Evolutionary conservation across 2,113 vertebrate genomes (phyloP).

Genomic region (Halichoeres trimaculatus): DNA sequence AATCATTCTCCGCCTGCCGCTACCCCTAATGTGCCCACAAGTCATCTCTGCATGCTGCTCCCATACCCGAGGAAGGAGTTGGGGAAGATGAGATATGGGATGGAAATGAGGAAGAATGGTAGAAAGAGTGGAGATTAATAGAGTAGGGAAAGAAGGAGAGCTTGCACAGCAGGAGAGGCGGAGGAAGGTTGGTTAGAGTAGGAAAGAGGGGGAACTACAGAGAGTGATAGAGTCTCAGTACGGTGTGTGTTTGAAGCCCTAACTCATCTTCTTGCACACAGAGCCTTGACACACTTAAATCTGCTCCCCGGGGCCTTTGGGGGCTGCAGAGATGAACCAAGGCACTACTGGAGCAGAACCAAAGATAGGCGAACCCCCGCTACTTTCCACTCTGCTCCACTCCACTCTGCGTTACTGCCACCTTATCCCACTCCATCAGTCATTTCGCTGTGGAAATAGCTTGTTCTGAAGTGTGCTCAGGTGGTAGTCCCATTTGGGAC

Average conservation of each 20-base stretch:
- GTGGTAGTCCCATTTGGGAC: slow-evolving; percentile 44
- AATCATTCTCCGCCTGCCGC: slow-evolving; percentile 30
- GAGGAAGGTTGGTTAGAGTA: slow-evolving; percentile 16
- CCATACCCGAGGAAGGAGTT: neutral
- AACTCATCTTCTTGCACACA: slow-evolving; percentile 64
- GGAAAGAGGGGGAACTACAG: slow-evolving; percentile 13
- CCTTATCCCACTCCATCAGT: slow-evolving; percentile 67
- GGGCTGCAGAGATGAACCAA: slow-evolving; percentile 57
- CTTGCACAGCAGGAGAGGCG: slow-evolving; percentile 36
- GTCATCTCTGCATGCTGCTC: slow-evolving; percentile 46
- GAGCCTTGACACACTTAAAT: slow-evolving; percentile 72
- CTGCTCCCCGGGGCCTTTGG: slow-evolving; percentile 42
- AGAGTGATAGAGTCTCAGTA: slow-evolving; percentile 25
- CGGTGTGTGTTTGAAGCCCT: slow-evolving; percentile 57
- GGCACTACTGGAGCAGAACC: slow-evolving; percentile 59
- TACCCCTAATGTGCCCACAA: slow-evolving; percentile 58
- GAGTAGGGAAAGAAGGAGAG: slow-evolving; percentile 29
- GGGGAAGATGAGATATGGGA: slow-evolving; percentile 22
- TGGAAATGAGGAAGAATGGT: slow-evolving; percentile 31
- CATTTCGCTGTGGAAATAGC: slow-evolving; percentile 64
- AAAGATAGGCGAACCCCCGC: slow-evolving; percentile 45
- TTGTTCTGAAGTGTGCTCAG: slow-evolving; percentile 61
- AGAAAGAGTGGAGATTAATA: slow-evolving; percentile 48
- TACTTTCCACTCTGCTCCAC: slow-evolving; percentile 46
- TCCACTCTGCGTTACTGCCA: slow-evolving; percentile 29